Evolutionary conservation across 2,888 invertebrate species (phyloP).

Genomic region (Trichopria drosophilae): DNA sequence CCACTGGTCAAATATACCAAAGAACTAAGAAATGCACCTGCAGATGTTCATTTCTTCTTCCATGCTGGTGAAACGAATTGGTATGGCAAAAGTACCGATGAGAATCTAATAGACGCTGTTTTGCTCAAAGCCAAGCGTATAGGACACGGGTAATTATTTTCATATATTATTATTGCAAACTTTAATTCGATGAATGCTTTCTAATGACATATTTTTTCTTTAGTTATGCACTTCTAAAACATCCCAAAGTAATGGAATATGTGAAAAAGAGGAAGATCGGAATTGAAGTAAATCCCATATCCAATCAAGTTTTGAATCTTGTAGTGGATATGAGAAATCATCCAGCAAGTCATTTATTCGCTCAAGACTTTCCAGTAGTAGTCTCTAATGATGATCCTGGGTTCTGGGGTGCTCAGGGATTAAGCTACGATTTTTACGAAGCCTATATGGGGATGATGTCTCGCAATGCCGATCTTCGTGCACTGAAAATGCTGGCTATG

Average conservation of each 20-base stretch:
- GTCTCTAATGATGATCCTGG: slow-evolving; percentile 81
- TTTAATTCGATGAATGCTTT: too few species aligned
- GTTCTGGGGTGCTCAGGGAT: slow-evolving; percentile 72
- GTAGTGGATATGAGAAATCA: slow-evolving; percentile 77
- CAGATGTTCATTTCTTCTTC: slow-evolving; percentile 69
- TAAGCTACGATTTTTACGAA: slow-evolving; percentile 79
- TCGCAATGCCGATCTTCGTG: slow-evolving; percentile 67
- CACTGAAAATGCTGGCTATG: slow-evolving; percentile 73
- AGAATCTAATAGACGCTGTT: slow-evolving; percentile 77
- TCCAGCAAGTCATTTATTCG: slow-evolving; percentile 68
- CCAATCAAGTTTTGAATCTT: slow-evolving; percentile 73
- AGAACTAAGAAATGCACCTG: too few species aligned
- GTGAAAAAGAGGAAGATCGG: slow-evolving; percentile 67
- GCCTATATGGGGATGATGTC: slow-evolving; percentile 77
- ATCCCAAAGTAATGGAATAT: slow-evolving; percentile 67
- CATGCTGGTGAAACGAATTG: slow-evolving; percentile 84
- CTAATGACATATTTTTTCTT: too few species aligned
- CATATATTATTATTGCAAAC: background rate
- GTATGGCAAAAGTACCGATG: slow-evolving; percentile 69
- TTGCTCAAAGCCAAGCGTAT: slow-evolving; percentile 74
- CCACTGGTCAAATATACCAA: slow-evolving; percentile 67
- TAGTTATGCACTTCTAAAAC: slow-evolving; percentile 69
- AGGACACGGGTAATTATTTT: slow-evolving; percentile 68
- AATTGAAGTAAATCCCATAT: slow-evolving; percentile 78
- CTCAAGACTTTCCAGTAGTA: slow-evolving; percentile 72